Base-by-base conservation (phyloP, 92 coral and sea anemone genomes). In the Epizoanthus rinbou region DNA sequence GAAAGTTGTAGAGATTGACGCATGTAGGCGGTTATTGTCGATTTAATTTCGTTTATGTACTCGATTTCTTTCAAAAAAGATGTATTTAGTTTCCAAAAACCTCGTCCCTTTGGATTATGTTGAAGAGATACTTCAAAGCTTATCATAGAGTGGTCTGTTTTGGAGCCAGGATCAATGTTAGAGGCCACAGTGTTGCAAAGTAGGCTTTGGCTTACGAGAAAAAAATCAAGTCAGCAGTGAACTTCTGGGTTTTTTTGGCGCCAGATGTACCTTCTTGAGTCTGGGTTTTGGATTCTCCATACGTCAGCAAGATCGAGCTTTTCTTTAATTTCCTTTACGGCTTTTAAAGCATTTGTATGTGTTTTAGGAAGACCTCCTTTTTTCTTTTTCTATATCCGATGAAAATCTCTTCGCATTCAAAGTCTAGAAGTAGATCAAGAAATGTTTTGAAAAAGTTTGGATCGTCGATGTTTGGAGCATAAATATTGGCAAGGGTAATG, bases 331-430 rank as follows among this genome's bases (percentile, higher is more conserved):
- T 84, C 76, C 3, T 64, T 74, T 16, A 84, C 17, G 53, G 8
- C 25, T 21, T 85, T 67, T 60, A 76, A 64, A 23, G 88, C 57
- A 23, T 85, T 85, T 41, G 68, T 75, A 35, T 75, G 83, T 24
- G 83, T 85, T 85, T 85, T 85, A 74, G 88, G 83, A 74, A 75
- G 82, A 58, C 88, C 88, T 18, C 87, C 87, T 83, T 25, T 58
- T 18, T 69, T 82, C 86, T 70, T 69, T 82, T 66, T 72, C 81
- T 57, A 84, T 31, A 73, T 84, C 59, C 80, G 45, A 82, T 65
- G 8, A 82, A 24, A 15, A 82, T 39, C 3, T 75, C 76, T 21
- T 85, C 70, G 57, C 84, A 85, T 21, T 65, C 74, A 50, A 67
- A 80, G 28, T 65, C 85, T 47, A 57, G 41, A 41, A 80, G 68